Conservation (phyloP, 2,888 invertebrate genomes). For the Falcaria lacertinaria region DNA sequence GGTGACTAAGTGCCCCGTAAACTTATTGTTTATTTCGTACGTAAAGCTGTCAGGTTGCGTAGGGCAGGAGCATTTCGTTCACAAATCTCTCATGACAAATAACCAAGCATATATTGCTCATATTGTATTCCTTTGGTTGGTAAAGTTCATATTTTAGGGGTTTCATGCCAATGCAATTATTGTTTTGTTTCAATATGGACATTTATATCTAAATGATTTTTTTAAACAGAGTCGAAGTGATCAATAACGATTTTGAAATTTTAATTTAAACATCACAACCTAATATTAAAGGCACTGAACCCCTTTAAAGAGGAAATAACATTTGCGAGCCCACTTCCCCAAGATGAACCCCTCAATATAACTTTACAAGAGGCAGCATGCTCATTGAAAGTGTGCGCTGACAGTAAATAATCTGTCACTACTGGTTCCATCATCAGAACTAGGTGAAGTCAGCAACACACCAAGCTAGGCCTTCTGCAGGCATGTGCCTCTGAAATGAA, state of each 20-base stretch:
- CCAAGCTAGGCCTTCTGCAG: constrained; percentile 73
- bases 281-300: neutral
- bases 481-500: constrained; percentile 80
- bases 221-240: no score
- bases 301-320: neutral
- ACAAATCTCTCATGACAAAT: constrained; percentile 75
- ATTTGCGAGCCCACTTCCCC: neutral
- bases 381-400: constrained; percentile 75
- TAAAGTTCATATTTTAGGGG: neutral
- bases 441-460: constrained; percentile 70
- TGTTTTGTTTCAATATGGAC: no score
- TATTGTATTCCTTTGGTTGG: constrained; percentile 20
- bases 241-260: no score
- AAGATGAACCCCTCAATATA: constrained; percentile 11
- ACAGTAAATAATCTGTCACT: constrained; percentile 51
- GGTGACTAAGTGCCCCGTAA: constrained; percentile 53
- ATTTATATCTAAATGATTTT: no score
- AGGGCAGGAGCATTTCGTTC: constrained; percentile 63
- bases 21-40: constrained; percentile 4
- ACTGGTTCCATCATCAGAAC: constrained; percentile 35
- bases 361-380: constrained; percentile 71
- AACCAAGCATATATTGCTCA: constrained; percentile 75
- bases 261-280: no score
- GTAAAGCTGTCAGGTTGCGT: constrained; percentile 70
- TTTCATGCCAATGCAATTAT: neutral